phyloP scores from a whole-genome alignment of 1,140 invertebrate genomes.

The Nebria ingens region DNA sequence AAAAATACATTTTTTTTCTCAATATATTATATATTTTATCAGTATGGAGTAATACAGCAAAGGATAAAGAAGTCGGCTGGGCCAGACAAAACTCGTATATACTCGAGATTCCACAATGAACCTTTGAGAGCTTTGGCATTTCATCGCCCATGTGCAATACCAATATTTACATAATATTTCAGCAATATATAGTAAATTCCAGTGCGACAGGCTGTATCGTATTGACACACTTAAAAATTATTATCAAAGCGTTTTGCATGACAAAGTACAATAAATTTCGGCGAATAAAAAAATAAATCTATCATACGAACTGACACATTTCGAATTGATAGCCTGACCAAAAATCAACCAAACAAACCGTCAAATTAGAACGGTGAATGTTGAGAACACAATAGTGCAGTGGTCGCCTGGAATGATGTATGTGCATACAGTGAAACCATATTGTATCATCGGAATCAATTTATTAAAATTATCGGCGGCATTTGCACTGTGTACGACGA shows the following conservation, averaged over 20 bases:
- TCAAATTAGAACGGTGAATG: not conserved
- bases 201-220: not conserved
- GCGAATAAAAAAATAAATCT: constrained; percentile 4
- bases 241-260: not conserved
- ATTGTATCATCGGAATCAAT: not conserved
- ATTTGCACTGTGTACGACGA: no score
- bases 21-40: no score
- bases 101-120: no score
- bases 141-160: no score
- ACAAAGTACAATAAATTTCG: constrained; percentile 5
- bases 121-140: no score
- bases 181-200: not conserved
- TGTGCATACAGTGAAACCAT: not conserved
- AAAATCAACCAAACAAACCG: not conserved
- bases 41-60: no score
- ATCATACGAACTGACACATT: constrained; percentile 2
- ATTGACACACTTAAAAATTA: constrained; percentile 2
- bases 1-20: no score
- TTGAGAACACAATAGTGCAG: no score
- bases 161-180: no score
- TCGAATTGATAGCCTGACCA: not conserved
- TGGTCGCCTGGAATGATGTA: no score
- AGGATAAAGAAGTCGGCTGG: no score
- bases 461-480: not conserved
- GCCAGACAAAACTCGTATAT: no score